Conservation (phyloP, 2,113 vertebrate genomes). For the Rhizomys pruinosus region DNA sequence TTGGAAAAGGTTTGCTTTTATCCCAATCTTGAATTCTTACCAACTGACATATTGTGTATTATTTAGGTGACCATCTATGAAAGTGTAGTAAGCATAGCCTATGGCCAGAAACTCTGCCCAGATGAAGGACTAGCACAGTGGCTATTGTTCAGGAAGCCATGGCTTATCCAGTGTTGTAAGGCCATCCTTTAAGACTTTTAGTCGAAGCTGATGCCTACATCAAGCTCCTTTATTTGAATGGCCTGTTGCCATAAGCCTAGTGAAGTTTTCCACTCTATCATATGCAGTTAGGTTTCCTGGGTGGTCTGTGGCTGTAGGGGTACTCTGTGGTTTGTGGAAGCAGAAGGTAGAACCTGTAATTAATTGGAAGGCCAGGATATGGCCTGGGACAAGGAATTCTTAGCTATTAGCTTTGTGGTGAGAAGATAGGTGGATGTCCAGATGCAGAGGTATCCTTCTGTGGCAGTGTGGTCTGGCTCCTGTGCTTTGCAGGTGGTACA, state of each 20-base stretch:
- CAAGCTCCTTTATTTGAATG: conserved; percentile 23
- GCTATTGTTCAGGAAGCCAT: conserved; percentile 11
- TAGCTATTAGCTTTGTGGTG: conserved; percentile 22
- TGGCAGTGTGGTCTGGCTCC: background rate
- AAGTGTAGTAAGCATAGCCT: background rate
- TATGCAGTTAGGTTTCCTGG: conserved; percentile 10
- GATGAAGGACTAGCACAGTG: background rate
- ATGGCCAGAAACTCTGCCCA: background rate
- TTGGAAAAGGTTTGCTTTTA: background rate
- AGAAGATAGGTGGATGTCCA: background rate
- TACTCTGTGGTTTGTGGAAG: conserved; percentile 52
- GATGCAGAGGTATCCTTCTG: background rate
- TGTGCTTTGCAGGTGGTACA: conserved; percentile 13
- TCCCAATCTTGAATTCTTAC: background rate
- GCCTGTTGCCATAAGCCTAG: background rate
- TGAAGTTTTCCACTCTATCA: background rate
- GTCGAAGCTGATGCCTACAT: background rate
- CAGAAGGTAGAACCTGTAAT: conserved; percentile 22
- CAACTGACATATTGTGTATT: background rate
- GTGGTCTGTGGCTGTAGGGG: conserved; percentile 21
- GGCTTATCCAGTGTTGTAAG: background rate
- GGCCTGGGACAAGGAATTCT: conserved; percentile 18
- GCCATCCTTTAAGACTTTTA: conserved; percentile 26
- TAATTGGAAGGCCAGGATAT: conserved; percentile 8
- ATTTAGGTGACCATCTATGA: conserved; percentile 30